Evolutionary conservation across 2,113 vertebrate genomes (phyloP), one percentile per base, ranked within the genome.

Genomic region (Sphyrna mokarran): DNA sequence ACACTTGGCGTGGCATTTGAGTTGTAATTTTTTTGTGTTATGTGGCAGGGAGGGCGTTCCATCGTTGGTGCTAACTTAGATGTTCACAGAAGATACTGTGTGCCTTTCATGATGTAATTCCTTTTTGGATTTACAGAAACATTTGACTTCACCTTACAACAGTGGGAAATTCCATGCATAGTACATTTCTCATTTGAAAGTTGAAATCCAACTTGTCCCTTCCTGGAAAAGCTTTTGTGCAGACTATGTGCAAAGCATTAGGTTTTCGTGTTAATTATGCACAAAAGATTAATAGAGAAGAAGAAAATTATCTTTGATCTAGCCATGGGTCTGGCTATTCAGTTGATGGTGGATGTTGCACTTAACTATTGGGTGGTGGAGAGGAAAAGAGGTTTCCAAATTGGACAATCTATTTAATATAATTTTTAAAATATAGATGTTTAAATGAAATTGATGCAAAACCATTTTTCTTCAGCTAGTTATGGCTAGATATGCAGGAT

Each of bases 381-480:
- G 66, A 95, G 91, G 40, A 91, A 68, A 18, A 94, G 43, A 43
- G 66, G 68, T 95, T 95, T 95, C 93, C 93, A 95, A 95, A 95
- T 95, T 95, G 93, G 68, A 95, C 93, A 69, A 70, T 37, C 93
- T 48, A 48, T 70, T 94, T 95, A 95, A 95, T 70, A 72, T 72
- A 95, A 95, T 68, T 94, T 37, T 94, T 40, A 95, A 95, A 72
- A 72, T 72, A 95, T 69, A 95, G 68, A 72, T 69, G 66, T 95
- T 95, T 95, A 68, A 72, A 95, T 48, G n/a, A 95, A 70, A 72
- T 95, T 95, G 91, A 66, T 94, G 93, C 93, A 95, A 95, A 70
- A 94, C 37, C 43, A 70, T 69, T 95, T 63, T 95, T 95, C 40
- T 95, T 72, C 61, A 54, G 48, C 66, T 94, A 29, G 20, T 95